These are phyloP conservation scores for Lutjanus campechanus DNA, from an alignment of 2,797 vertebrate species.

Conservation along the genomic window DNA sequence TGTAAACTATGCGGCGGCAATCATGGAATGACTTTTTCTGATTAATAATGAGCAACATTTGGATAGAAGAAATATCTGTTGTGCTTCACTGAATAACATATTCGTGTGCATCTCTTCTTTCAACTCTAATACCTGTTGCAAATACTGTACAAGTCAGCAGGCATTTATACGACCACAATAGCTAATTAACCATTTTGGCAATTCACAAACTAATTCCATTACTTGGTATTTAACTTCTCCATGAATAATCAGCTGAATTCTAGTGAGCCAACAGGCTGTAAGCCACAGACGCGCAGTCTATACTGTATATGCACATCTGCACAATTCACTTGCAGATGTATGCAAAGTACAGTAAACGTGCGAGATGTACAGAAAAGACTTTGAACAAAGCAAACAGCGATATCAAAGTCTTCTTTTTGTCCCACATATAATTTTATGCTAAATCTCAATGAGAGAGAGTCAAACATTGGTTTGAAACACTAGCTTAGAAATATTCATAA, in stretches of 20 bases:
- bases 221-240: constrained; percentile 63
- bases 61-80: no score
- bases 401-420: constrained; percentile 69
- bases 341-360: constrained; percentile 67
- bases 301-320: constrained; percentile 38
- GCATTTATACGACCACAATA: constrained; percentile 38
- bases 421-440: constrained; percentile 69
- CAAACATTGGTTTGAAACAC: constrained; percentile 60
- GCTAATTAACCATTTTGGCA: constrained; percentile 67
- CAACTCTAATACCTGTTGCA: constrained; percentile 55
- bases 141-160: constrained; percentile 36
- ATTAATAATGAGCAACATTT: no score
- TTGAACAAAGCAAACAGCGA: constrained; percentile 57
- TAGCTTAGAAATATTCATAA: constrained; percentile 73
- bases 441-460: constrained; percentile 61
- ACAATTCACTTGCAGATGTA: constrained; percentile 64
- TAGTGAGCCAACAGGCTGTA: constrained; percentile 48
- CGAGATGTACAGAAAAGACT: constrained; percentile 41
- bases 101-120: no score
- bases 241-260: constrained; percentile 53
- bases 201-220: constrained; percentile 72
- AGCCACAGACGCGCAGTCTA: constrained; percentile 21
- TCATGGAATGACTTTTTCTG: no score
- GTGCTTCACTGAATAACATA: no score
- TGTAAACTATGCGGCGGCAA: no score